Evolutionary conservation across 1,140 invertebrate genomes (phyloP), one percentile per base, ranked within the genome.

Genomic region (Cherax quadricarinatus): DNA sequence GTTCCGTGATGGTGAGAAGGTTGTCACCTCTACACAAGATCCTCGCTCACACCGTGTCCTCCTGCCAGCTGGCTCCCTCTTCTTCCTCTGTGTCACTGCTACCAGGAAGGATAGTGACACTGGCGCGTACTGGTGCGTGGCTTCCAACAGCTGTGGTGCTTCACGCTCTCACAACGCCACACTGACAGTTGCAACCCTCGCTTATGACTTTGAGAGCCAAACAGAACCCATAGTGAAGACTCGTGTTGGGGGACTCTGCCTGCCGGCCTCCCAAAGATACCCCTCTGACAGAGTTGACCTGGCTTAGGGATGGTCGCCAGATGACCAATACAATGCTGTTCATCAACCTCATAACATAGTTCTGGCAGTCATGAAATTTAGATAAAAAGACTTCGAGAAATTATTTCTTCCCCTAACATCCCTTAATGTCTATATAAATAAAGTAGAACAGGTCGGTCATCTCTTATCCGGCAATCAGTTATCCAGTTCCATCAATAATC

Each of bases 31-130:
- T 30, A 62, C 83, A 12, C 83, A 85, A 66, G 83, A 85, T 21
- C 24, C 83, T 30, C 83, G 83, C 83, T 62, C 83, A 14, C 83
- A 85, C 83, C 83, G 83, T 41, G 83, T 85, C 16, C 57, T 85
- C 60, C 83, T 85, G 62, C 83, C 60, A 41, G 41, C 83, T 18
- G 83, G 83, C 30, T 85, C 83, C 60, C 83, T 85, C 83, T 85
- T 85, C 62, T 85, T 85, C 83, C 83, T 85, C 60, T 60, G 83
- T 49, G 83, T 85, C 60, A 85, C 60, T n/a, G n/a, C 83, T 30
- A 70, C 83, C 60, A 70, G 30, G 83, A 85, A 57, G 60, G 83
- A 85, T 9, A 85, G 60, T 70, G 83, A 85, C 83, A 30, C 83
- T 4, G 83, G 83, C 57, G 70, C 83, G 30, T 85, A 85, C 83